Base-by-base conservation (phyloP, 2,113 vertebrate genomes). In the Vulpes ferrilata region DNA sequence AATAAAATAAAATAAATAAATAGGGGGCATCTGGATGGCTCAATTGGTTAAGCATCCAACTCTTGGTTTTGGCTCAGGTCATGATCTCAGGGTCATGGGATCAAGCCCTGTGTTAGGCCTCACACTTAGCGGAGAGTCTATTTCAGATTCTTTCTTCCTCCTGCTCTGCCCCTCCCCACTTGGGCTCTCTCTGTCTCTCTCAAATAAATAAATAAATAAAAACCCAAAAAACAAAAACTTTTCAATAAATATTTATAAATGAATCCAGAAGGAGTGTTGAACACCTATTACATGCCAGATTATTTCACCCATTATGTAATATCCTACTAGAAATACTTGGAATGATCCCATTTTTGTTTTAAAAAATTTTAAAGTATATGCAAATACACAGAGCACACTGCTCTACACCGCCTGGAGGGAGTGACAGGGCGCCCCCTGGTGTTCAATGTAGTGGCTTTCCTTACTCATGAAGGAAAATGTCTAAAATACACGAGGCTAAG, bases 341-440 rank as follows among this genome's bases (percentile, higher is more conserved):
- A 13, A 90, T 64, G 35, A 51, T 84, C 4, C 30, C 17, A 8
- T n/a, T 89, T 96, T 88, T 78, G 17, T 62, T 15, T 79, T 35
- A 32, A 27, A 60, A 22, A n/a, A 16, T 78, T 48, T 38, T 11
- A 55, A 92, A 30, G 69, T 25, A 1, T 20, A 17, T 11, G 5
- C 43, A 55, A 76, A 25, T 51, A 43, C 35, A 64, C 48, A 51
- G 5, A 53, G 22, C 51, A 27, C 16, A 5, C 11, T 15, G 67
- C 48, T 15, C 59, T 17, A 51, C 11, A 38, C 6, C 10, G 32
- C 5, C 11, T 32, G 57, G 27, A 60, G n/a, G 43, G 73, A 53
- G 64, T 74, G 57, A 23, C 51, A 30, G 81, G 60, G 82, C 17
- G 60, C 92, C 95, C 85, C n/a, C 92, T 96, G 38, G 53, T 71